These are phyloP conservation scores for Erannis defoliaria DNA, from an alignment of 2,888 invertebrate genomes.

Conservation along the genomic window DNA sequence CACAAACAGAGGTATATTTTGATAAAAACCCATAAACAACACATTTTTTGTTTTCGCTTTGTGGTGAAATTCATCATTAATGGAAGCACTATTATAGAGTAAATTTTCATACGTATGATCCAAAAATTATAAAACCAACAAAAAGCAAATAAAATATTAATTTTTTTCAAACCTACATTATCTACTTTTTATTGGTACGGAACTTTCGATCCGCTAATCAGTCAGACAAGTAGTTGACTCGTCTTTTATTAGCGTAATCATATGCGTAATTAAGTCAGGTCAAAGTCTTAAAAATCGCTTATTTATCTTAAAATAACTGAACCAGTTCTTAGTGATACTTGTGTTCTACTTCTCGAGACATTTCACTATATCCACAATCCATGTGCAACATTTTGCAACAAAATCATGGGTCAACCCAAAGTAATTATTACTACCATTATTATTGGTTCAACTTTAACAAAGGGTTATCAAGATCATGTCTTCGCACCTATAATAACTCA, in stretches of 20 bases:
- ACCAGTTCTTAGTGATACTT: neutral
- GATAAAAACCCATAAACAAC: no score
- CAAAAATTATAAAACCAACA: no score
- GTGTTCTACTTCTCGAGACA: neutral
- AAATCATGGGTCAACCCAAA: constrained; percentile 3
- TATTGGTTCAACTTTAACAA: constrained; percentile 25
- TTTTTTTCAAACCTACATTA: no score
- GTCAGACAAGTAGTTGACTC: neutral
- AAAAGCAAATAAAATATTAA: no score
- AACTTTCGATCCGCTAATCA: neutral
- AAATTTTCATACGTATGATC: no score
- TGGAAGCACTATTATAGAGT: no score
- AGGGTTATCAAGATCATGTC: constrained; percentile 36
- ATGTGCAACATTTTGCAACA: neutral
- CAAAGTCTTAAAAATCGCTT: constrained; percentile 6
- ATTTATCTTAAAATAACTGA: constrained; percentile 10
- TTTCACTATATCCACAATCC: constrained; percentile 1
- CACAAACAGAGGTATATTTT: no score
- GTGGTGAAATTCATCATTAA: no score
- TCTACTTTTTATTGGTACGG: no score
- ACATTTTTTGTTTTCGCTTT: no score
- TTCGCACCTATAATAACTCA: constrained; percentile 37
- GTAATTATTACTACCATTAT: constrained; percentile 26
- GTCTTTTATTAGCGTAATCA: neutral
- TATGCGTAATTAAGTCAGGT: constrained; percentile 5